Evolutionary conservation across 2,888 invertebrate species (phyloP).

Genomic region (Calliopum simillimum): DNA sequence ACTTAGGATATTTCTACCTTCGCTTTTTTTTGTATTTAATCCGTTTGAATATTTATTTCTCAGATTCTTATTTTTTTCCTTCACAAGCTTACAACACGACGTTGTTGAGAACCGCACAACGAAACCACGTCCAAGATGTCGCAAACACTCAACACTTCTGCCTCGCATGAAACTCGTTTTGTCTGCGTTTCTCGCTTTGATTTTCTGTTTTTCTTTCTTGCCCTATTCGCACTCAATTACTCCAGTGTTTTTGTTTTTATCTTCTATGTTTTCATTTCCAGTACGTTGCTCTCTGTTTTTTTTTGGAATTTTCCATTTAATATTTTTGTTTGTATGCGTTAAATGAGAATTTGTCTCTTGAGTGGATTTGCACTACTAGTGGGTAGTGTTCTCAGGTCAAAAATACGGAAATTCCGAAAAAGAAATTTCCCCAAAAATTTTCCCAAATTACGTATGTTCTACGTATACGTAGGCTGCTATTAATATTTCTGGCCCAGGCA

Average conservation of each 20-base stretch:
- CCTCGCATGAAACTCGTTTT: slow-evolving; percentile 29
- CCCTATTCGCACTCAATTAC: slow-evolving; percentile 15
- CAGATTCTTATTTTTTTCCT: too few species aligned
- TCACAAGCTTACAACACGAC: slow-evolving; percentile 3
- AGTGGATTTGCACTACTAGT: too few species aligned
- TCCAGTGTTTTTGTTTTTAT: slow-evolving; percentile 19
- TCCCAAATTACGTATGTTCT: too few species aligned
- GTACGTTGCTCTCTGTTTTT: slow-evolving; percentile 25
- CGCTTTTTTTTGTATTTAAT: too few species aligned
- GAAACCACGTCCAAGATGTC: slow-evolving; percentile 11
- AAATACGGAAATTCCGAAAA: too few species aligned
- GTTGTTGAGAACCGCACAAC: background rate
- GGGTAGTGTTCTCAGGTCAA: too few species aligned
- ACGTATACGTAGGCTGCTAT: too few species aligned
- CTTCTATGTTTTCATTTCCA: slow-evolving; percentile 15
- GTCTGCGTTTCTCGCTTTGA: slow-evolving; percentile 7
- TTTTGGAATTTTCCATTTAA: slow-evolving; percentile 30
- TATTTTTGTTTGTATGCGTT: background rate
- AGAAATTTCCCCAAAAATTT: too few species aligned
- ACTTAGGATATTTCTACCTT: too few species aligned
- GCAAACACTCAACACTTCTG: slow-evolving; percentile 30
- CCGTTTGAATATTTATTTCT: too few species aligned
- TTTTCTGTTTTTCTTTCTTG: slow-evolving; percentile 16
- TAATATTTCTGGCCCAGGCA: too few species aligned
- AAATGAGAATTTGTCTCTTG: background rate